Conservation (phyloP, 1,140 invertebrate species). For the Planococcus citri region DNA sequence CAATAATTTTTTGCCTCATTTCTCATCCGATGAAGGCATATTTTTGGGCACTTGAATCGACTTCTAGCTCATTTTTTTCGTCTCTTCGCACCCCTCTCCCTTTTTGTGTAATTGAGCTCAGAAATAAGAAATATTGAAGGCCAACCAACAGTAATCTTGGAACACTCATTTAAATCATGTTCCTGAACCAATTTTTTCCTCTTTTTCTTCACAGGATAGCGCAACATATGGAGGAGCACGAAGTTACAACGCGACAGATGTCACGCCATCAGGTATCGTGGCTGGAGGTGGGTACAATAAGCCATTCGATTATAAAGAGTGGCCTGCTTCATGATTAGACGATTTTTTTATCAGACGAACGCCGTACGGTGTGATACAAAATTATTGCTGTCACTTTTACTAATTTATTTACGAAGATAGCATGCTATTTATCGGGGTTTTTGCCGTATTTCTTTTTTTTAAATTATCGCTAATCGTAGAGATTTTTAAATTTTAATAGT, state of each 20-base stretch:
- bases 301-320: conserved; percentile 47
- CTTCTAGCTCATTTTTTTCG: no score
- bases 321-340: conserved; percentile 43
- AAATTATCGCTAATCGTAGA: conserved; percentile 13
- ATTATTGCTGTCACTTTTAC: conserved; percentile 17
- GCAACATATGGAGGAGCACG: conserved; percentile 34
- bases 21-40: no score
- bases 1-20: no score
- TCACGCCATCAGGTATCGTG: conserved; percentile 39
- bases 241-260: conserved; percentile 36
- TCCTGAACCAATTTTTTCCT: neutral
- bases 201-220: conserved; percentile 31
- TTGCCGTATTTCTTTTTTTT: neutral
- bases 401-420: conserved; percentile 11
- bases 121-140: no score
- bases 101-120: no score
- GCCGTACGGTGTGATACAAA: conserved; percentile 11
- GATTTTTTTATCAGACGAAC: conserved; percentile 14
- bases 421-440: conserved; percentile 2
- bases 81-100: no score
- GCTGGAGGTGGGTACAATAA: conserved; percentile 45
- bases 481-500: conserved; percentile 16
- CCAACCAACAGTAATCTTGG: no score
- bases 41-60: no score
- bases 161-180: no score